Conservation (phyloP, 2,797 vertebrate species). For the Allobates femoralis region DNA sequence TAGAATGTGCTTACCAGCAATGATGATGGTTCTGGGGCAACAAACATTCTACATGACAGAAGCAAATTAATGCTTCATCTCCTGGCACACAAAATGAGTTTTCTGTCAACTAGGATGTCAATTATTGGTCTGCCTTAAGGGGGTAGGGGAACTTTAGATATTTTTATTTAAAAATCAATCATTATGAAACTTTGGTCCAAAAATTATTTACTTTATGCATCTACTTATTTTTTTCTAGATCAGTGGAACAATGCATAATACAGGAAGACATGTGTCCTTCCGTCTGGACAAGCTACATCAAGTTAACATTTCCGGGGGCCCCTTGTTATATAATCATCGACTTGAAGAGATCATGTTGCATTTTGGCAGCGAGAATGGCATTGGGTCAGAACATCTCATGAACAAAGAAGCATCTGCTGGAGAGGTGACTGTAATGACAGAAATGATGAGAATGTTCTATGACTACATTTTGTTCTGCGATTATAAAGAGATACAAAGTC, state of each 20-base stretch:
- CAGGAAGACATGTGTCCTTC: slow-evolving; percentile 74
- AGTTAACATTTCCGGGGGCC: slow-evolving; percentile 76
- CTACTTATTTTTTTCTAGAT: slow-evolving; percentile 63
- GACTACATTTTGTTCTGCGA: neutral
- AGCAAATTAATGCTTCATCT: no score
- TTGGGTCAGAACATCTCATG: slow-evolving; percentile 74
- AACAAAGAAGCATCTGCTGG: slow-evolving; percentile 66
- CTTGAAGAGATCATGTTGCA: slow-evolving; percentile 74
- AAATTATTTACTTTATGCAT: neutral
- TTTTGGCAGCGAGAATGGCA: slow-evolving; percentile 72
- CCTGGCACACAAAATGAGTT: no score
- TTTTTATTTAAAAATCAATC: no score
- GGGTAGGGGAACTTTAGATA: no score
- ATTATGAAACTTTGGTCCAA: neutral
- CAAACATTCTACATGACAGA: no score
- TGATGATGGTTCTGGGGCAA: no score
- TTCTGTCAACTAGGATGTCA: no score
- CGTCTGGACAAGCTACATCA: slow-evolving; percentile 70
- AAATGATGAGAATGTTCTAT: neutral
- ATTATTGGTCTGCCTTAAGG: no score
- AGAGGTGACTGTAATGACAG: slow-evolving; percentile 43
- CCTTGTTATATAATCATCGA: slow-evolving; percentile 74
- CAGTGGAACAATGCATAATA: slow-evolving; percentile 74
- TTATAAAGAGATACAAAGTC: neutral
- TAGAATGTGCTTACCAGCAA: no score